Base-by-base conservation (phyloP, 2,113 vertebrate species). In the Vimba vimba region DNA sequence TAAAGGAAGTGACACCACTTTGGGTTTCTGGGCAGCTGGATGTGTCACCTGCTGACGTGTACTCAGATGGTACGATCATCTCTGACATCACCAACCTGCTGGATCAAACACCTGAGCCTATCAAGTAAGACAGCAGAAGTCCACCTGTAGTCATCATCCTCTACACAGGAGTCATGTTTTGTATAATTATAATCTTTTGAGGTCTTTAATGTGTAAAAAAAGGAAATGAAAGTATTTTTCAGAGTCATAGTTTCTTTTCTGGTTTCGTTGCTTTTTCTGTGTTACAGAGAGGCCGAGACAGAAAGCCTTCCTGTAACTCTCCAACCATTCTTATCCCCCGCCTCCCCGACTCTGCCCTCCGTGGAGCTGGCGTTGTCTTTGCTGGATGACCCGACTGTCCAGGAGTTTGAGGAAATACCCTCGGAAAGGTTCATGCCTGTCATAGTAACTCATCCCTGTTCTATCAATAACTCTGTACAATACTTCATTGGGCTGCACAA, bases 71-170 rank as follows among this genome's bases (percentile, higher is more conserved):
- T 2, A 71, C 57, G 71, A 87, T 90, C 80, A 83, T 88, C 47
- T 86, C 88, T 19, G 85, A 91, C 21, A 84, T 89, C 78, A 83
- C 81, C 1, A 47, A 86, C 5, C 64, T 88, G 83, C 52, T 91
- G 75, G 89, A 86, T 57, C 59, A 50, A 3, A 76, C 45, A 3
- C 27, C 19, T 39, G 86, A 80, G 43, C 52, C 30, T 2, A 36
- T 71, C 88, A 82, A 23, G 86, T 89, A 66, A 73, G 59, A 52
- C 19, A 33, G 15, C 27, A 64, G 12, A 17, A 11, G 3, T 4
- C 4, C 19, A 27, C 36, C 13, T 45, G 36, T 4, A n/a, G 7
- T 25, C 23, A 30, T 4, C 0, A 52, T 52, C 73, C 12, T 73
- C 23, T 15, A 52, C n/a, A 9, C 43, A 43, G n/a, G 30, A 73